A percentile compares a stretch with the other conserved stretches of the same genome.
Conservation (phyloP, 2,797 vertebrate genomes). For the Chaenodraco wilsoni region DNA sequence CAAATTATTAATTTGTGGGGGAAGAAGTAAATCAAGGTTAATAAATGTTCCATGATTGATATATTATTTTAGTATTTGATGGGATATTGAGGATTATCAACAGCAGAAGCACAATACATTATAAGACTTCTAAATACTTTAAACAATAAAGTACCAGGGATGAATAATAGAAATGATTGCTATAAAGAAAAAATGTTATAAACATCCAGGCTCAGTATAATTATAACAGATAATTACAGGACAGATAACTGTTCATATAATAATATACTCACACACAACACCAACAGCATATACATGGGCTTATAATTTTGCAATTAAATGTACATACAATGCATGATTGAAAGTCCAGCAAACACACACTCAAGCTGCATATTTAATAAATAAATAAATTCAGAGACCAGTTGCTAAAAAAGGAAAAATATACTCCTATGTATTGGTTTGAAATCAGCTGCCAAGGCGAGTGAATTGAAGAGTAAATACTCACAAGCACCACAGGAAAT, state of each 20-base stretch:
- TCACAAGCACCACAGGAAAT: constrained; percentile 32
- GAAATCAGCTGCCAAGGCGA: constrained; percentile 44
- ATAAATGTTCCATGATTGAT: not conserved
- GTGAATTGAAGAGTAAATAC: constrained; percentile 21
- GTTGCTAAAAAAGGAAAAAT: constrained; percentile 10
- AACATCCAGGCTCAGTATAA: constrained; percentile 3
- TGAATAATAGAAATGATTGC: not conserved
- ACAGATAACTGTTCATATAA: constrained; percentile 4
- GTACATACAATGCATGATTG: constrained; percentile 24
- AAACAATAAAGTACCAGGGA: not conserved
- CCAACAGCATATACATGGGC: constrained; percentile 14
- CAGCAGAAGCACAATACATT: not conserved
- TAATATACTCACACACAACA: constrained; percentile 31
- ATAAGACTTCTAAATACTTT: constrained; percentile 10
- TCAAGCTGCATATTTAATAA: constrained; percentile 30
- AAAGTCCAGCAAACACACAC: constrained; percentile 10
- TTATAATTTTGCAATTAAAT: constrained; percentile 1
- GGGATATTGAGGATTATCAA: not conserved
- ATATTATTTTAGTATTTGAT: not conserved
- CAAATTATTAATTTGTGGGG: not conserved
- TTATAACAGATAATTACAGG: not conserved
- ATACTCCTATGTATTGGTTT: constrained; percentile 13
- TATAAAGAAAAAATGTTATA: constrained; percentile 10
- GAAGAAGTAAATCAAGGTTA: not conserved
- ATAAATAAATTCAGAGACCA: constrained; percentile 51